Evolutionary conservation across 1,140 invertebrate genomes (phyloP).

Genomic region (Drosophila eugracilis): DNA sequence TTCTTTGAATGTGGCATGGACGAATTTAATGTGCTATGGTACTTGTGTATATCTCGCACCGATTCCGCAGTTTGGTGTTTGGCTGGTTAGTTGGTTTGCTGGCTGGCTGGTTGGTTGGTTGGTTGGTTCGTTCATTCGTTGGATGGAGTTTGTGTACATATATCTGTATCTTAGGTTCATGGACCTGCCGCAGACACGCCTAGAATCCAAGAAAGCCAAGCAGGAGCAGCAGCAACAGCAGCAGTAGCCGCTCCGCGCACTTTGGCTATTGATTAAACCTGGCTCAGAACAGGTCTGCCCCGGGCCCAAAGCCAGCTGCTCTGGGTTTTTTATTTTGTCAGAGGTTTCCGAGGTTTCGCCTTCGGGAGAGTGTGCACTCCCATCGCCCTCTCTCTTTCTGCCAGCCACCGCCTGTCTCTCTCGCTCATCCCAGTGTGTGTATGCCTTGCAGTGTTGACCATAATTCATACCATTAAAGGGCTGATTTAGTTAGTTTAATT

Average conservation of each 20-base stretch:
- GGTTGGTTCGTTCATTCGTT: neutral
- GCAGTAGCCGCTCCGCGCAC: slow-evolving; percentile 31
- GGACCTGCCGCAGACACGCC: slow-evolving; percentile 78
- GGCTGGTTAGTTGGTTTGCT: neutral
- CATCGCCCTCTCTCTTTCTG: slow-evolving; percentile 26
- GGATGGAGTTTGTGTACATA: slow-evolving; percentile 12
- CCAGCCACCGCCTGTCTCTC: slow-evolving; percentile 8
- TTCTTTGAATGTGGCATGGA: slow-evolving; percentile 49
- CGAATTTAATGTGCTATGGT: slow-evolving; percentile 45
- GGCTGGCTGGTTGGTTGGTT: neutral
- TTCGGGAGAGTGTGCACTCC: slow-evolving; percentile 44
- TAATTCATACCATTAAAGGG: neutral
- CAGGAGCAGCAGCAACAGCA: slow-evolving; percentile 42
- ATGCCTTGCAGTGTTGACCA: slow-evolving; percentile 51
- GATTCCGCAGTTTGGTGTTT: neutral
- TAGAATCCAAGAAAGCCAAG: slow-evolving; percentile 71
- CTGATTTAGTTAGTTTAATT: neutral
- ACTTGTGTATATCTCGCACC: slow-evolving; percentile 8
- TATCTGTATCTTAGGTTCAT: slow-evolving; percentile 69
- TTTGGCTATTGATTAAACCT: slow-evolving; percentile 76
- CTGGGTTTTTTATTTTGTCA: slow-evolving; percentile 12
- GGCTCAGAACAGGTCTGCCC: slow-evolving; percentile 77
- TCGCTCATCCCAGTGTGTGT: slow-evolving; percentile 46
- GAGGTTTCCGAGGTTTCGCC: slow-evolving; percentile 27
- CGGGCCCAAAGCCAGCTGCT: slow-evolving; percentile 18